A percentile compares a stretch with the other conserved stretches of the same genome.
These are phyloP conservation scores for Taxidea taxus DNA, from an alignment of 2,113 vertebrate genomes.

Conservation along the genomic window DNA sequence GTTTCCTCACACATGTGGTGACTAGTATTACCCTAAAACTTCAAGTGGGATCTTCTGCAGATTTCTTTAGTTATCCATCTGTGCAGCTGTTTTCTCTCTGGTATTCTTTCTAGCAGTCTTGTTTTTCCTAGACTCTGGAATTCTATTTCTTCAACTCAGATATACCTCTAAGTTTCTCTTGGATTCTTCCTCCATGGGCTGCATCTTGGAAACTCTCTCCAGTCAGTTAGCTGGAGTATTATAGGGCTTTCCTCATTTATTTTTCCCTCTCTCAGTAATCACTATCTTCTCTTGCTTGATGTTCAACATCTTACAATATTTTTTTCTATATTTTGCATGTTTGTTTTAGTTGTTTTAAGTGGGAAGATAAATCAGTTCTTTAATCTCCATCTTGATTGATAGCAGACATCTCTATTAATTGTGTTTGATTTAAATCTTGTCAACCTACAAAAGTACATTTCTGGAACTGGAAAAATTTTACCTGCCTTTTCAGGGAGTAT, in stretches of 20 bases:
- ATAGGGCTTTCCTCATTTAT: not conserved
- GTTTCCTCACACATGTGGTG: not conserved
- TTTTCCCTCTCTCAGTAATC: not conserved
- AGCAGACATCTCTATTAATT: not conserved
- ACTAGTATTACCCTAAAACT: not conserved
- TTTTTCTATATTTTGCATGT: not conserved
- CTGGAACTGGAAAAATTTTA: slow-evolving; percentile 15
- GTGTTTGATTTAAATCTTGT: slow-evolving; percentile 6
- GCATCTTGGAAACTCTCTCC: not conserved
- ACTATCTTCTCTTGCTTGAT: not conserved
- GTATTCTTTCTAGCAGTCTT: not conserved
- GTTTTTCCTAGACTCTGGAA: not conserved
- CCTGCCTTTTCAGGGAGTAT: not conserved
- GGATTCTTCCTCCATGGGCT: not conserved
- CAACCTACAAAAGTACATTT: not conserved
- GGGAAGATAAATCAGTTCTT: slow-evolving; percentile 1
- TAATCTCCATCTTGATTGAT: not conserved
- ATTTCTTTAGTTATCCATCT: not conserved
- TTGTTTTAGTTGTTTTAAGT: not conserved
- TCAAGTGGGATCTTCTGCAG: not conserved
- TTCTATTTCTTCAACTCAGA: not conserved
- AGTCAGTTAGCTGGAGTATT: not conserved
- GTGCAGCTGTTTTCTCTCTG: not conserved
- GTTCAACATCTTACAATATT: not conserved
- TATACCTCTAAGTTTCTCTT: not conserved